A percentile compares a stretch with the other conserved stretches of the same genome.
These are phyloP conservation scores for Ambastaia sidthimunki DNA, from an alignment of 2,797 vertebrate genomes.

Conservation along the genomic window DNA sequence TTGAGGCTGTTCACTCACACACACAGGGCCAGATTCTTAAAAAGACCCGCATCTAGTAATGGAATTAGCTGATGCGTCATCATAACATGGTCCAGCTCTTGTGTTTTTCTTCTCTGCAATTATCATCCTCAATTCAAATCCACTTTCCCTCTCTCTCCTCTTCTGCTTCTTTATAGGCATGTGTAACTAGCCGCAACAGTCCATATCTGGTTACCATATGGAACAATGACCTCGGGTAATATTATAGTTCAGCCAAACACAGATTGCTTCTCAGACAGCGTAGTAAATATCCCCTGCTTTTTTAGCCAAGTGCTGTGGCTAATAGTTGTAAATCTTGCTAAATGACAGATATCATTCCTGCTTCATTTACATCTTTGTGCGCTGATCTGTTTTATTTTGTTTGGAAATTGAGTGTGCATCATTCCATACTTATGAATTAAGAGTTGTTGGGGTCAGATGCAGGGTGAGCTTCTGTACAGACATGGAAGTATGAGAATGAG, in stretches of 20 bases:
- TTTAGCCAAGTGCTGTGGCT: constrained; percentile 8
- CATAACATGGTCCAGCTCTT: constrained; percentile 34
- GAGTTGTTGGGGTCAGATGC: background rate
- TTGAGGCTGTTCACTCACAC: constrained; percentile 30
- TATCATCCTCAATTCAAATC: constrained; percentile 44
- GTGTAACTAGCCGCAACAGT: constrained; percentile 28
- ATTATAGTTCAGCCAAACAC: constrained; percentile 43
- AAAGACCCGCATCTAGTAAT: constrained; percentile 37
- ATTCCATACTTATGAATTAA: background rate
- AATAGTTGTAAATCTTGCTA: constrained; percentile 19
- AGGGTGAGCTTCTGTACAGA: constrained; percentile 11
- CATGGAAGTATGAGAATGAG: background rate
- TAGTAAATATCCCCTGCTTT: constrained; percentile 27
- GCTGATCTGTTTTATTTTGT: background rate
- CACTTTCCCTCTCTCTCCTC: constrained; percentile 17
- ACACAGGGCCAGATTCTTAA: constrained; percentile 35
- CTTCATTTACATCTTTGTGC: background rate
- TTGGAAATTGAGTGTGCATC: background rate
- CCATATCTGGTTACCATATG: constrained; percentile 48
- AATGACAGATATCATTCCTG: constrained; percentile 19
- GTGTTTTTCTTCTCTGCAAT: constrained; percentile 48
- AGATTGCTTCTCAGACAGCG: constrained; percentile 17
- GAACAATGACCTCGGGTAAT: constrained; percentile 48
- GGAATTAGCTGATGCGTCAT: constrained; percentile 48
- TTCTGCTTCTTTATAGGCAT: constrained; percentile 18